phyloP scores from a whole-genome alignment of 1,140 invertebrate genomes.

The Lineus longissimus region DNA sequence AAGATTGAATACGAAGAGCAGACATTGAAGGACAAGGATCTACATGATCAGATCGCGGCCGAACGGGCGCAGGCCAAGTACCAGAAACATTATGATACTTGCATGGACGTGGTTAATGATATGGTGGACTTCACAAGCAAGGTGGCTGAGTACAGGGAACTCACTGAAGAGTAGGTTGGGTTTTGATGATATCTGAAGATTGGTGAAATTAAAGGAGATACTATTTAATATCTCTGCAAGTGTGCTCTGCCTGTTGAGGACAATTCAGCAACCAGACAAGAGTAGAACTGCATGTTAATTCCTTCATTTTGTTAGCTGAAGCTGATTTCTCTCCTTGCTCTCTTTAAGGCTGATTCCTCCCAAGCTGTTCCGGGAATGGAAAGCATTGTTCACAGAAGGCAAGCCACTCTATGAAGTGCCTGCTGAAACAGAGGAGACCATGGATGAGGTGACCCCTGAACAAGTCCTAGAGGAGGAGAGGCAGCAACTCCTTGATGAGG shows the following conservation, averaged over 20 bases:
- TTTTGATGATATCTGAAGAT: too few species aligned
- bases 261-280: too few species aligned
- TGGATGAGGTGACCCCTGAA: conserved; percentile 34
- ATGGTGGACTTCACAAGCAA: conserved; percentile 50
- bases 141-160: conserved; percentile 49
- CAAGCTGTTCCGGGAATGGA: conserved; percentile 53
- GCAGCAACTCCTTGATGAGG: conserved; percentile 47
- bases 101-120: conserved; percentile 38
- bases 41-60: conserved; percentile 48
- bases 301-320: too few species aligned
- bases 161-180: conserved; percentile 51
- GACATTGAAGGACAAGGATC: conserved; percentile 43
- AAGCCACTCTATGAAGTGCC: conserved; percentile 43
- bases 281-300: too few species aligned
- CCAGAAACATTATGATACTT: conserved; percentile 46
- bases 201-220: too few species aligned
- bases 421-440: conserved; percentile 12
- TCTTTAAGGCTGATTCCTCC: conserved; percentile 42
- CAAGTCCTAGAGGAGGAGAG: conserved; percentile 48
- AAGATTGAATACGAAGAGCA: conserved; percentile 49
- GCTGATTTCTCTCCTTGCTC: too few species aligned
- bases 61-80: conserved; percentile 45
- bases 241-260: too few species aligned
- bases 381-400: conserved; percentile 41
- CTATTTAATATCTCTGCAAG: too few species aligned